Evolutionary conservation across 1,140 invertebrate species (phyloP).

Genomic region (Brachionus manjavacas): DNA sequence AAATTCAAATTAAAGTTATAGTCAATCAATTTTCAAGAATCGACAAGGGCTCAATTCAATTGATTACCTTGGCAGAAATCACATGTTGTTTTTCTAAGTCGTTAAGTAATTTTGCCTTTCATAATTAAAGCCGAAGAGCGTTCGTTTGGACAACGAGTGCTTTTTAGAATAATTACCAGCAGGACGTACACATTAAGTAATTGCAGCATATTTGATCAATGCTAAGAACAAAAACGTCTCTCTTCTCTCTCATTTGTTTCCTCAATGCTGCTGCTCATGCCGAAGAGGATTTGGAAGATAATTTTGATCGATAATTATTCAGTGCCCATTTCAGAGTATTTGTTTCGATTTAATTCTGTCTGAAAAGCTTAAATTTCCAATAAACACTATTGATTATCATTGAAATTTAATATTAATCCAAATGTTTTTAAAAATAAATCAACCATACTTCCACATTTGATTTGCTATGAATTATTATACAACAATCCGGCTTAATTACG

Average conservation of each 20-base stretch:
- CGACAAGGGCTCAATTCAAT: constrained; percentile 29
- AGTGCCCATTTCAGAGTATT: background rate
- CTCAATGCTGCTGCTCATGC: background rate
- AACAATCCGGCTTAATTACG: background rate
- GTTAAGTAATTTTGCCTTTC: constrained; percentile 18
- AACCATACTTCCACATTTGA: background rate
- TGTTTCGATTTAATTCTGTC: background rate
- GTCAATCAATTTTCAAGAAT: background rate
- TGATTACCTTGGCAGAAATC: constrained; percentile 2
- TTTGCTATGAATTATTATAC: background rate
- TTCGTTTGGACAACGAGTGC: constrained; percentile 9
- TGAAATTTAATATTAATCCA: constrained; percentile 16
- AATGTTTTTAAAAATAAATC: constrained; percentile 24
- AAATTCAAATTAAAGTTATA: constrained; percentile 15
- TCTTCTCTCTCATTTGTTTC: background rate
- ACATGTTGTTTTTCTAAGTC: constrained; percentile 28
- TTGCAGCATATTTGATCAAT: constrained; percentile 6
- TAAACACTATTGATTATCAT: constrained; percentile 1
- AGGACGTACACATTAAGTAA: background rate
- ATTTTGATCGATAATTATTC: background rate
- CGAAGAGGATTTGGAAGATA: background rate
- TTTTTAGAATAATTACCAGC: constrained; percentile 19
- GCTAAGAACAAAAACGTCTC: background rate
- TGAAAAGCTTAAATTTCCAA: background rate
- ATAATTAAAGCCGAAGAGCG: constrained; percentile 11